A percentile compares a stretch with the other conserved stretches of the same genome.
Evolutionary conservation across 2,888 invertebrate species (phyloP).

Genomic region (Sphaeridia pumilis): DNA sequence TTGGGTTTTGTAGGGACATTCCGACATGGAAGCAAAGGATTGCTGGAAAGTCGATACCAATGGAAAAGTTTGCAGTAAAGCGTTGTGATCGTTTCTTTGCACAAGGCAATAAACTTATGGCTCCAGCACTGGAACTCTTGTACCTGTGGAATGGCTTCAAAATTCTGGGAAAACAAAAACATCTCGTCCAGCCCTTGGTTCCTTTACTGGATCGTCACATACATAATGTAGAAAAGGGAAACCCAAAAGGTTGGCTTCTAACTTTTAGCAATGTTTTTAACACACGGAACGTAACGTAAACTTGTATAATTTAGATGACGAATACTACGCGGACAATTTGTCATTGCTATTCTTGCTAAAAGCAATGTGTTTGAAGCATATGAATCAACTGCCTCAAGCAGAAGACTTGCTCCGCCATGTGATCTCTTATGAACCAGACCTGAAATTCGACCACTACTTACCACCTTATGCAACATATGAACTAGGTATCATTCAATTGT

Average conservation of each 20-base stretch:
- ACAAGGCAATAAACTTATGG: slow-evolving; percentile 58
- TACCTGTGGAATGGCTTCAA: slow-evolving; percentile 89
- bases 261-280: no score
- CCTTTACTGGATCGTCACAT: slow-evolving; percentile 44
- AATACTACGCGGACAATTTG: slow-evolving; percentile 54
- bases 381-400: slow-evolving; percentile 65
- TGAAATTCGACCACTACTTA: slow-evolving; percentile 71
- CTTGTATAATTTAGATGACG: slow-evolving; percentile 25
- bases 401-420: slow-evolving; percentile 58
- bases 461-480: slow-evolving; percentile 81
- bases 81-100: slow-evolving; percentile 66
- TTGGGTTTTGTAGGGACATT: slow-evolving; percentile 59
- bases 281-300: no score
- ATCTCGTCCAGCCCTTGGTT: slow-evolving; percentile 38
- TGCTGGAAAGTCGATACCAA: slow-evolving; percentile 90
- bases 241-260: no score
- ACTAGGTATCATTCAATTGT: slow-evolving; percentile 64
- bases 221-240: no score
- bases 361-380: slow-evolving; percentile 68
- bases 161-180: slow-evolving; percentile 58
- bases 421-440: slow-evolving; percentile 53
- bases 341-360: slow-evolving; percentile 65
- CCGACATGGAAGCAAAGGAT: slow-evolving; percentile 75
- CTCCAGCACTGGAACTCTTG: slow-evolving; percentile 78
- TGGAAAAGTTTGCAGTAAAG: slow-evolving; percentile 91